Evolutionary conservation across 2,888 invertebrate species (phyloP).

Genomic region (Spialia ferax): DNA sequence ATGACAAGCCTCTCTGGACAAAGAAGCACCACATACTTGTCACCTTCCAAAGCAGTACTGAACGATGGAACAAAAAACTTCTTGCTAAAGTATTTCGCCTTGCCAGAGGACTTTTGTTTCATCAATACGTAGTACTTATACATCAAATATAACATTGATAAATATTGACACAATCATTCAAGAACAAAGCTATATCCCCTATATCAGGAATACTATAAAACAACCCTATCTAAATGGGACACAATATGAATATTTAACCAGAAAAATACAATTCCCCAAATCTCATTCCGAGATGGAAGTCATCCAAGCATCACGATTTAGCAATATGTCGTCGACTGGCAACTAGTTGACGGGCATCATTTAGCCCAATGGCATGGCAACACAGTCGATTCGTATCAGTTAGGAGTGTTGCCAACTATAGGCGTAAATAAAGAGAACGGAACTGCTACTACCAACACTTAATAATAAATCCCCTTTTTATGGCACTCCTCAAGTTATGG

Average conservation of each 20-base stretch:
- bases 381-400: slow-evolving; percentile 38
- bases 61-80: no score
- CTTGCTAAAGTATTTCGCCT: no score
- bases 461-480: slow-evolving; percentile 41
- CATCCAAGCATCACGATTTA: slow-evolving; percentile 6
- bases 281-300: slow-evolving; percentile 10
- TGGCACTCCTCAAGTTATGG: not conserved
- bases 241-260: slow-evolving; percentile 27
- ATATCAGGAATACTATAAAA: slow-evolving; percentile 13
- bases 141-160: not conserved
- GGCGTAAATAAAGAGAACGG: slow-evolving; percentile 38
- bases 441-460: slow-evolving; percentile 35
- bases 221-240: slow-evolving; percentile 3
- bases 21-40: no score
- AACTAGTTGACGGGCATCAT: slow-evolving; percentile 28
- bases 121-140: no score
- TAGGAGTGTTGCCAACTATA: slow-evolving; percentile 40
- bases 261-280: slow-evolving; percentile 20
- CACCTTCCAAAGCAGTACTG: no score
- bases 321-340: slow-evolving; percentile 31
- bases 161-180: not conserved
- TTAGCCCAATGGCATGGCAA: slow-evolving; percentile 27
- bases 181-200: slow-evolving; percentile 5
- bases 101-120: no score
- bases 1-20: no score